Evolutionary conservation across 1,140 invertebrate genomes (phyloP).

Genomic region (Cotesia chilonis): DNA sequence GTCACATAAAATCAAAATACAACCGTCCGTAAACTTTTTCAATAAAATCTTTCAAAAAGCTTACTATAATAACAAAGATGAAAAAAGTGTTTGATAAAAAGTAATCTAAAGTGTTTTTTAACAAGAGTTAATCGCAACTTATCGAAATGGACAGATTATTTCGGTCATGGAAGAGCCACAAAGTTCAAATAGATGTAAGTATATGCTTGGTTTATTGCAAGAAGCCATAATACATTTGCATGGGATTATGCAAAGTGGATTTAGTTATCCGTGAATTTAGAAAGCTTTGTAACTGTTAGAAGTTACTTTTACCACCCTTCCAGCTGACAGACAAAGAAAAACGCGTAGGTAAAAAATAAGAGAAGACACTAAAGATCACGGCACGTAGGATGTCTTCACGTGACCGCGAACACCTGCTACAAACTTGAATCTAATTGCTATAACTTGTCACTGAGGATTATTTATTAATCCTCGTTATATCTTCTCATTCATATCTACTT

Average conservation of each 20-base stretch:
- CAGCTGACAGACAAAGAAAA: background rate
- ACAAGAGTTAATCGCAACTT: background rate
- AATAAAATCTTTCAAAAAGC: background rate
- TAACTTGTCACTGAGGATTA: background rate
- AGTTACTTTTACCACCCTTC: background rate
- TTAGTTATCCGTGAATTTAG: conserved; percentile 33
- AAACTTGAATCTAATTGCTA: conserved; percentile 34
- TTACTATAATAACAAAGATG: conserved; percentile 28
- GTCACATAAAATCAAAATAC: background rate
- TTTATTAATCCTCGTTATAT: conserved; percentile 8
- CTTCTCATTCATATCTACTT: no score
- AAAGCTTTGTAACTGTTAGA: conserved; percentile 20
- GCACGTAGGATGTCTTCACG: conserved; percentile 28
- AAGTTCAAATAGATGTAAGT: conserved; percentile 58
- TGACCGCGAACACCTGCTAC: conserved; percentile 25
- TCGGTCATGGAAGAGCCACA: conserved; percentile 58
- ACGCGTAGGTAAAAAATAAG: background rate
- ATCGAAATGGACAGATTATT: conserved; percentile 57
- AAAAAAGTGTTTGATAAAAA: conserved; percentile 23
- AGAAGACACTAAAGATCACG: background rate
- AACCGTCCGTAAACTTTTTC: conserved; percentile 31
- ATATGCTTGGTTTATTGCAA: conserved; percentile 30
- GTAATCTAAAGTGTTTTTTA: conserved; percentile 19
- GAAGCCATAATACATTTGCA: conserved; percentile 37
- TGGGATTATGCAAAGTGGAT: conserved; percentile 44